A percentile compares a stretch with the other conserved stretches of the same genome.
These are phyloP conservation scores for Dynastes grantii DNA, from an alignment of 2,888 invertebrate genomes.

Conservation along the genomic window DNA sequence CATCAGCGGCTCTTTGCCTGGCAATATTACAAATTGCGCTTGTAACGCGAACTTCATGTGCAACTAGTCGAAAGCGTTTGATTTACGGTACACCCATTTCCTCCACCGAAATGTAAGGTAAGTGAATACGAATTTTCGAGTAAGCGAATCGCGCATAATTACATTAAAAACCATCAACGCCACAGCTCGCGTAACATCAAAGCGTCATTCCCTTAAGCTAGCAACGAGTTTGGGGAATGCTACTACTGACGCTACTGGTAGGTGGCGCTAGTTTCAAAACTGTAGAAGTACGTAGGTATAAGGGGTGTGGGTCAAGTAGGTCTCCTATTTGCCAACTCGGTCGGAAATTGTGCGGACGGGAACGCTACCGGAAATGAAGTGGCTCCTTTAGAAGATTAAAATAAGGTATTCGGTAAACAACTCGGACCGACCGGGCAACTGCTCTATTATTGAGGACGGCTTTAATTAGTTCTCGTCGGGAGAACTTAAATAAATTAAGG, in stretches of 20 bases:
- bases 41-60: not conserved
- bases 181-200: conserved; percentile 37
- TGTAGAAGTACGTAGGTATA: not conserved
- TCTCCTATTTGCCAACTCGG: conserved; percentile 54
- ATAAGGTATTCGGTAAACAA: conserved; percentile 32
- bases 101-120: not conserved
- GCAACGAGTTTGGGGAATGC: not conserved
- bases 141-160: conserved; percentile 32
- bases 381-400: conserved; percentile 54
- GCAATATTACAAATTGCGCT: not conserved
- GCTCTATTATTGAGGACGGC: conserved; percentile 36
- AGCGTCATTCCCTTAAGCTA: conserved; percentile 5
- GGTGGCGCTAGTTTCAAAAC: conserved; percentile 9
- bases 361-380: conserved; percentile 60
- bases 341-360: conserved; percentile 60
- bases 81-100: not conserved
- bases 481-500: conserved; percentile 24
- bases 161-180: conserved; percentile 33
- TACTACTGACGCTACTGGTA: not conserved
- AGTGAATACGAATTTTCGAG: conserved; percentile 10
- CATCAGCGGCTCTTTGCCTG: not conserved
- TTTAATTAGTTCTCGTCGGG: conserved; percentile 42
- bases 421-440: not conserved
- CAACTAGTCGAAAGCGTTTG: not conserved
- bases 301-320: conserved; percentile 9